Percentiles rank a stretch among this genome's conserved stretches.
Evolutionary conservation across 2,888 invertebrate species (phyloP).

Genomic region (Meghimatium bilineatum): DNA sequence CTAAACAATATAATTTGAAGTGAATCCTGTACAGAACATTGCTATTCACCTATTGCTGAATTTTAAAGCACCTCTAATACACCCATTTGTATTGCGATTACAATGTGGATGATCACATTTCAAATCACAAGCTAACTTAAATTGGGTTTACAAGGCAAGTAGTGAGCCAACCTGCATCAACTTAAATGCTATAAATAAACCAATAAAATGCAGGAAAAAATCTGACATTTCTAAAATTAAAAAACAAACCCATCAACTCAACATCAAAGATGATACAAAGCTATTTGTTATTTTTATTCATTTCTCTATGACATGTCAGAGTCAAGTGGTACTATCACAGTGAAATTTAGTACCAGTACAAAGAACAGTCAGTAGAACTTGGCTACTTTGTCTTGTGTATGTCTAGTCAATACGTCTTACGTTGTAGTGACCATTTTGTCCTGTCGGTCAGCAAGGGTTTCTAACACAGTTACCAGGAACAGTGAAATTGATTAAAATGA

Average conservation of each 20-base stretch:
- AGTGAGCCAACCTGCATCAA: too few relatives aligned
- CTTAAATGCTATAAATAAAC: too few relatives aligned
- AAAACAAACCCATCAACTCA: background rate
- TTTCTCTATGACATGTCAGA: background rate
- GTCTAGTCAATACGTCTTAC: constrained; percentile 14
- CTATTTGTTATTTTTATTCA: background rate
- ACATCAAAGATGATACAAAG: background rate
- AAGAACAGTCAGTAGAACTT: background rate
- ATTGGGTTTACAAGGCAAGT: too few relatives aligned
- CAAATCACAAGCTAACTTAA: too few relatives aligned
- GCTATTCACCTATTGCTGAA: too few relatives aligned
- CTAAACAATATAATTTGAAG: too few relatives aligned
- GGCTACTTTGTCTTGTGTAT: background rate
- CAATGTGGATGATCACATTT: too few relatives aligned
- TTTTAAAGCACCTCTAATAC: too few relatives aligned
- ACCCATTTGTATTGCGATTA: too few relatives aligned
- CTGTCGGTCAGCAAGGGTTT: background rate
- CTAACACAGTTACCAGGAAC: background rate
- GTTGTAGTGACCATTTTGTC: constrained; percentile 9
- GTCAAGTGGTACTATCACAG: constrained; percentile 7
- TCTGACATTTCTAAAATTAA: too few relatives aligned
- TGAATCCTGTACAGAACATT: too few relatives aligned
- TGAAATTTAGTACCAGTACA: background rate
- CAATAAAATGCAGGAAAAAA: too few relatives aligned
- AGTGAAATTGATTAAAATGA: background rate